Percentiles rank a stretch among this genome's conserved stretches.
These are phyloP conservation scores for Sylvia atricapilla DNA, from an alignment of 2,113 vertebrate species.

Conservation along the genomic window DNA sequence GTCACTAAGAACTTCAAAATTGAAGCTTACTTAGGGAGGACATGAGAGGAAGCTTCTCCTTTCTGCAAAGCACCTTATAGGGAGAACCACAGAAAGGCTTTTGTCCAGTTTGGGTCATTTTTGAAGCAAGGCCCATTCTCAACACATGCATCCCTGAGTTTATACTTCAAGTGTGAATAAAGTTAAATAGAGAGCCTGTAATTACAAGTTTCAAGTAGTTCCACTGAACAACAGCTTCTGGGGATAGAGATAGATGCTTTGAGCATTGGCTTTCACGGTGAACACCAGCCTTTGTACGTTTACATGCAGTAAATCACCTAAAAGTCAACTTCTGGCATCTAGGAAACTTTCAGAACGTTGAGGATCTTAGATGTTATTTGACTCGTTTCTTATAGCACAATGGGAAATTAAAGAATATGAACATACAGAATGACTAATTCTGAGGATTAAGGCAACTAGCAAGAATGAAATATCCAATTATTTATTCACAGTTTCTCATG, in stretches of 20 bases:
- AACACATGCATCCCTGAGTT: neutral
- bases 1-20: neutral
- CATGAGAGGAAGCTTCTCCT: neutral
- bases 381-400: neutral
- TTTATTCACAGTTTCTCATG: neutral
- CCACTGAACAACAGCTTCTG: neutral
- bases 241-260: neutral
- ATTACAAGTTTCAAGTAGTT: neutral
- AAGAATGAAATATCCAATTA: neutral
- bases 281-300: neutral
- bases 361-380: neutral
- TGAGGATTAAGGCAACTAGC: neutral
- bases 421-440: neutral
- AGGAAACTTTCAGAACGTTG: neutral
- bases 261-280: rapidly evolving
- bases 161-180: neutral
- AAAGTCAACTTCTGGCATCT: neutral
- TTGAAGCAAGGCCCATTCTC: neutral
- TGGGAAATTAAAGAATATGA: neutral
- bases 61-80: neutral
- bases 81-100: neutral
- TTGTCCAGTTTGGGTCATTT: neutral
- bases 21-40: neutral
- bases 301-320: neutral
- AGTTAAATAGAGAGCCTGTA: neutral